Percentiles rank a stretch among this genome's conserved stretches.
phyloP scores from a whole-genome alignment of 2,797 vertebrate genomes.

The Enteromius viviparus region DNA sequence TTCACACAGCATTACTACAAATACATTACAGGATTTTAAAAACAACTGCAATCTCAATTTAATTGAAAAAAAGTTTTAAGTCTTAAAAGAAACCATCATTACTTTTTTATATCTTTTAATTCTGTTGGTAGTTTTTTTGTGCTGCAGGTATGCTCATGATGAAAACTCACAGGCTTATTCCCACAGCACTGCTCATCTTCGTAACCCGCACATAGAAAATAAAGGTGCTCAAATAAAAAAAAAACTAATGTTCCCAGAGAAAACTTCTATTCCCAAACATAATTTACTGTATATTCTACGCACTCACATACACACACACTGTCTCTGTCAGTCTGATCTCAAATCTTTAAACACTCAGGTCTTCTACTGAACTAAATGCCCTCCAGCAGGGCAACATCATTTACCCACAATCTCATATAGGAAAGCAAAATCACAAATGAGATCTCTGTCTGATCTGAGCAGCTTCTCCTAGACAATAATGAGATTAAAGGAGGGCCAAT shows the following conservation, averaged over 20 bases:
- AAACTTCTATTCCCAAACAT: not conserved
- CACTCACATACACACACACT: not conserved
- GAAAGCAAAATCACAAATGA: conserved; percentile 6
- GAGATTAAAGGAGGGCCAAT: not conserved
- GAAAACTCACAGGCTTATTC: not conserved
- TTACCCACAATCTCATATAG: conserved; percentile 5
- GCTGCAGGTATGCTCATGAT: not conserved
- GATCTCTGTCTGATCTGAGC: conserved; percentile 8
- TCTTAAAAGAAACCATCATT: not conserved
- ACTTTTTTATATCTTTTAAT: not conserved
- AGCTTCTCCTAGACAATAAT: not conserved
- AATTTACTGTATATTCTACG: not conserved
- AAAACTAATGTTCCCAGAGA: not conserved
- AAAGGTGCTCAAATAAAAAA: not conserved
- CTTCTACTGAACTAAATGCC: not conserved
- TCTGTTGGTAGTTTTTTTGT: not conserved
- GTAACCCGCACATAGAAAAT: not conserved
- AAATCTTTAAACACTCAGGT: not conserved
- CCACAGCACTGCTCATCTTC: not conserved
- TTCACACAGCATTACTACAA: not conserved
- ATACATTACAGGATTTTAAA: not conserved
- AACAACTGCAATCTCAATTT: not conserved
- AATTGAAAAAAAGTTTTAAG: not conserved
- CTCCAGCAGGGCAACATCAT: not conserved
- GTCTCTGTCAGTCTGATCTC: not conserved